Evolutionary conservation across 2,888 invertebrate species (phyloP).

Genomic region (Rosalia funebris): DNA sequence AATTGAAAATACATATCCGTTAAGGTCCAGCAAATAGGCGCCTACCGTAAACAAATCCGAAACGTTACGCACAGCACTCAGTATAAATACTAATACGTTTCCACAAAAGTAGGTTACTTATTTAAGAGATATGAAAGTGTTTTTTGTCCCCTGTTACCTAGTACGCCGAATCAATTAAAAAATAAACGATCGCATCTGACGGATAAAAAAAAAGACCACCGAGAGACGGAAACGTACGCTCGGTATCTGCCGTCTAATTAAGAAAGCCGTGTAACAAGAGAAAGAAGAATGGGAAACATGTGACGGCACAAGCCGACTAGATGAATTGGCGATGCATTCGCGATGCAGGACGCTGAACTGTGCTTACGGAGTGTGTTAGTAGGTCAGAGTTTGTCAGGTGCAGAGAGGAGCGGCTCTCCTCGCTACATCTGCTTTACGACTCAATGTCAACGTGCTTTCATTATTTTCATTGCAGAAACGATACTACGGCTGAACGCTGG

Average conservation of each 20-base stretch:
- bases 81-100: not conserved
- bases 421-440: slow-evolving; percentile 40
- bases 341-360: slow-evolving; percentile 57
- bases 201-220: not conserved
- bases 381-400: slow-evolving; percentile 60
- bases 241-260: not conserved
- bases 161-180: not conserved
- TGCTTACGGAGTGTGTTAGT: slow-evolving; percentile 62
- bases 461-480: slow-evolving; percentile 59
- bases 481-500: slow-evolving; percentile 52
- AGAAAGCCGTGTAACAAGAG: not conserved
- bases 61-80: not conserved
- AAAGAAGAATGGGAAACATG: not conserved
- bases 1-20: not conserved
- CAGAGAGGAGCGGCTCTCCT: slow-evolving; percentile 41
- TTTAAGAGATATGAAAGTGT: slow-evolving; percentile 15
- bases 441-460: slow-evolving; percentile 55
- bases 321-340: slow-evolving; percentile 42
- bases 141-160: not conserved
- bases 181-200: slow-evolving; percentile 5
- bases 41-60: not conserved
- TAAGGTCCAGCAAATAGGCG: not conserved
- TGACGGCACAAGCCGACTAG: slow-evolving; percentile 12
- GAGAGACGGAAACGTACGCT: not conserved
- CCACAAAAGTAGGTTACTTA: slow-evolving; percentile 4